phyloP scores from a whole-genome alignment of 2,888 invertebrate species.

The Eudemis profundana region DNA sequence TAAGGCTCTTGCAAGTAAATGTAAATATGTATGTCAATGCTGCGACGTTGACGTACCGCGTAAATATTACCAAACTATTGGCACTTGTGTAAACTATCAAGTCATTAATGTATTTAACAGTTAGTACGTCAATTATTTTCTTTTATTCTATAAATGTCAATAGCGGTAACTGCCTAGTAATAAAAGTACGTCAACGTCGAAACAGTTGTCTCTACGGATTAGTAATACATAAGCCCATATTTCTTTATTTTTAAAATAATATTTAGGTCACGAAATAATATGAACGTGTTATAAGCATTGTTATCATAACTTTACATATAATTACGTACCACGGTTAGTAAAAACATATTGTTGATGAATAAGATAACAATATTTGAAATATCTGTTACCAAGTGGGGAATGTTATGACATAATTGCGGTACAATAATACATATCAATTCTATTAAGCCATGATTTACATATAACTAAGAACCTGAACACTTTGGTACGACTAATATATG shows the following conservation, averaged over 20 bases:
- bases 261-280: neutral
- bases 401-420: conserved; percentile 35
- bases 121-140: conserved; percentile 27
- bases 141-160: conserved; percentile 8
- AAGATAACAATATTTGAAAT: conserved; percentile 41
- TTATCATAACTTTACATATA: neutral
- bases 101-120: conserved; percentile 14
- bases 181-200: conserved; percentile 31
- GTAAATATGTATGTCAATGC: neutral
- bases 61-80: neutral
- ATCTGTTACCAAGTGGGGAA: conserved; percentile 19
- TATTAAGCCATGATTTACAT: conserved; percentile 77
- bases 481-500: neutral
- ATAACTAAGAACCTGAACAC: conserved; percentile 44
- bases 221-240: conserved; percentile 13
- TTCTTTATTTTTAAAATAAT: neutral
- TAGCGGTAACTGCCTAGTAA: conserved; percentile 9
- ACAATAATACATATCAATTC: conserved; percentile 55
- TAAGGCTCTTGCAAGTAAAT: conserved; percentile 13
- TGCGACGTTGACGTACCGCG: conserved; percentile 20
- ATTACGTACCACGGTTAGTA: conserved; percentile 21
- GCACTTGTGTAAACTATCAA: conserved; percentile 32
- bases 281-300: neutral
- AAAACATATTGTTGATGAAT: conserved; percentile 38
- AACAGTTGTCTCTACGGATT: conserved; percentile 34